Base-by-base conservation (phyloP, 2,797 vertebrate genomes). In the Garrulus glandarius region DNA sequence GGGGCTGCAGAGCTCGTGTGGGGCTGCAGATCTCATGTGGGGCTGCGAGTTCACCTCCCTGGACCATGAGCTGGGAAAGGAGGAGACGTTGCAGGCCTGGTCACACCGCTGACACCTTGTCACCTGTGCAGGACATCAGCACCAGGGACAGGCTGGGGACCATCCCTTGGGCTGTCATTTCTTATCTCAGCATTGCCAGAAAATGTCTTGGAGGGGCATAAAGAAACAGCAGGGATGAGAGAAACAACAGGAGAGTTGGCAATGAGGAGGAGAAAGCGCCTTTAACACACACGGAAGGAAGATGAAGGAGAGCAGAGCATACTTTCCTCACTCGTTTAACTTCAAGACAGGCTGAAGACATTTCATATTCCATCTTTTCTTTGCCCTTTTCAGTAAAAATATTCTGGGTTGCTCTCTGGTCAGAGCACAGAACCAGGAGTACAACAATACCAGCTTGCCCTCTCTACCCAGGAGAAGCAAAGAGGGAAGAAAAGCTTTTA, bases 21-120 rank as follows among this genome's bases (percentile, higher is more conserved):
- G 12, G 1, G 5, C 27, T 50, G 34, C 20, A 52, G n/a, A 34
- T 15, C 43, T 4, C 5, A 8, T 17, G 30, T 52, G 47, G 30
- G 26, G 16, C 50, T 56, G 41, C 1, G 8, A 60, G 65, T 65
- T 68, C 47, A 20, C 60, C 47, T 30, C 75, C 68, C 36, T 60
- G 69, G 50, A 69, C 79, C 27, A 57, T 0, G 17, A 59, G 44
- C 75, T 84, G 52, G 34, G 39, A 9, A 15, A 29, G 47, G 52
- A 29, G 72, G 24, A 36, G 36, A 44, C 1, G 1, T 0, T 12
- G 10, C 60, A 26, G 52, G 9, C 2, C 56, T 41, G 64, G 13
- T 24, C 29, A 15, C 72, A 27, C 9, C 4, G 0, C 49, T 46
- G 70, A 18, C 47, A 24, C 64, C 9, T 0, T 0, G 3, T 32